phyloP scores from a whole-genome alignment of 2,797 vertebrate species.

The Tangara arthus region DNA sequence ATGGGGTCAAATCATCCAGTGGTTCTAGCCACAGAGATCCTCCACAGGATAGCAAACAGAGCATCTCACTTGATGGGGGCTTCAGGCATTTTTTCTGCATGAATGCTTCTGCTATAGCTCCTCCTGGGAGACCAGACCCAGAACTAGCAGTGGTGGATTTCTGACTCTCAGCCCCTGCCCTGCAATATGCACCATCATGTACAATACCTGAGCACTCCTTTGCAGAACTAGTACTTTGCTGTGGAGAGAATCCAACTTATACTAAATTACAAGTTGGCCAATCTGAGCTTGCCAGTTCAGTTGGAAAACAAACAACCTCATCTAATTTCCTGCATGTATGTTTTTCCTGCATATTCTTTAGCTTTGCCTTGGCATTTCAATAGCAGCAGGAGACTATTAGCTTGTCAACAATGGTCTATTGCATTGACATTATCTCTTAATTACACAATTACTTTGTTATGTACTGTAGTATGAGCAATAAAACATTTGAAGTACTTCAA shows the following conservation, averaged over 20 bases:
- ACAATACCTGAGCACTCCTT: neutral
- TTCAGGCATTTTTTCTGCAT: neutral
- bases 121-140: neutral
- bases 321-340: constrained; percentile 44
- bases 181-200: neutral
- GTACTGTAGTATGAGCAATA: constrained; percentile 66
- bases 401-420: constrained; percentile 74
- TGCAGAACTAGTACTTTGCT: neutral
- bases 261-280: neutral
- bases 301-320: constrained; percentile 38
- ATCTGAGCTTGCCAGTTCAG: constrained; percentile 9
- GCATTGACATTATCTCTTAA: constrained; percentile 78
- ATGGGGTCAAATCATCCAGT: neutral
- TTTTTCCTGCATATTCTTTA: constrained; percentile 56
- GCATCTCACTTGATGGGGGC: fast-evolving
- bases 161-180: neutral
- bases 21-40: neutral
- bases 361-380: constrained; percentile 64
- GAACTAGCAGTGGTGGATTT: neutral
- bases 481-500: constrained; percentile 70
- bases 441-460: constrained; percentile 75
- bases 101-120: neutral
- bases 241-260: neutral
- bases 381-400: constrained; percentile 69
- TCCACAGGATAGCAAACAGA: neutral